phyloP scores from a whole-genome alignment of 2,797 vertebrate genomes.

The Premnoplex brunnescens region DNA sequence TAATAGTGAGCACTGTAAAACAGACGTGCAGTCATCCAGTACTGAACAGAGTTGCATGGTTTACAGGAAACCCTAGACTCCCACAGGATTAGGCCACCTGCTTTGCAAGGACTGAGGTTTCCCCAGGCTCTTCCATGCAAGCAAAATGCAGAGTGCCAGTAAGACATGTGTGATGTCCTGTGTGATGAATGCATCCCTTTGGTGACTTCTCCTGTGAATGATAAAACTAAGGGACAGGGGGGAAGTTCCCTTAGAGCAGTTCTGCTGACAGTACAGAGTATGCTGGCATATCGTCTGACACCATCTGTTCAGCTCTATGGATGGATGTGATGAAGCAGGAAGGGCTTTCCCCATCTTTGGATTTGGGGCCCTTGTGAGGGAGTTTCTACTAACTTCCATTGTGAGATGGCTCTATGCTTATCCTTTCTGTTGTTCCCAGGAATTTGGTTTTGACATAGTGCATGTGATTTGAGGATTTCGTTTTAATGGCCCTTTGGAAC shows the following conservation, averaged over 20 bases:
- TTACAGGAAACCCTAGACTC: slow-evolving; percentile 3
- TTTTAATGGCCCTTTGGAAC: background rate
- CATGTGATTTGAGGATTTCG: background rate
- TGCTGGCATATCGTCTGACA: background rate
- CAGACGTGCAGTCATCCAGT: background rate
- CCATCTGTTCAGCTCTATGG: background rate
- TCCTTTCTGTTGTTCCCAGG: background rate
- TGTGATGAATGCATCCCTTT: background rate
- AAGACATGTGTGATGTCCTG: background rate
- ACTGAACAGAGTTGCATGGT: background rate
- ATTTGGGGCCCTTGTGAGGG: background rate
- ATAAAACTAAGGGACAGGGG: background rate
- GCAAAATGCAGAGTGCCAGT: background rate
- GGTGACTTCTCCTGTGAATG: background rate
- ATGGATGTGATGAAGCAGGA: background rate
- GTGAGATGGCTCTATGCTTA: background rate
- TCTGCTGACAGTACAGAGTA: background rate
- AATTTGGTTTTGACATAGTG: background rate
- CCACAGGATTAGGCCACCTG: background rate
- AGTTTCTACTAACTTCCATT: background rate
- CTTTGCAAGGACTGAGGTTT: background rate
- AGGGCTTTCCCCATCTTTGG: background rate
- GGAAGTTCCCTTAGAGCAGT: background rate
- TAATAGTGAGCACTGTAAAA: background rate
- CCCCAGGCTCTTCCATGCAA: background rate